Base-by-base conservation (phyloP, 2,888 invertebrate genomes). In the Eretmocerus hayati region DNA sequence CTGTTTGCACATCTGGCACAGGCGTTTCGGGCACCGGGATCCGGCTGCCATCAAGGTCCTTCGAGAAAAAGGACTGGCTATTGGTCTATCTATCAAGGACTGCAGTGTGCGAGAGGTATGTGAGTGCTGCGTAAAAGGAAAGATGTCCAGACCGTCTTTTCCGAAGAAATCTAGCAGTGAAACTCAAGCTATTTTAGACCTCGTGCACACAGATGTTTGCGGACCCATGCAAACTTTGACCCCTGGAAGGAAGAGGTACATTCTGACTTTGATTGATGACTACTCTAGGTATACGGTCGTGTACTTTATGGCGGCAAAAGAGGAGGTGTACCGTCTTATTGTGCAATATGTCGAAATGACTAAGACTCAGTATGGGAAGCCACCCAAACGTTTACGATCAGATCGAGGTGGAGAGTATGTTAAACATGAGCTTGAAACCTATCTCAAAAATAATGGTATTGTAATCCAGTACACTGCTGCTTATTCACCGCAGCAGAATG, bases 161-260 rank as follows among this genome's bases (percentile, higher is more conserved):
- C 52, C 59, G 16, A 56, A 56, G 23, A 43, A 46, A 36, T 38
- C 53, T 36, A 45, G 35, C 16, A 51, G 22, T 5, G 54, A 49
- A 46, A 37, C 56, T 39, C 26, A n/a, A 13, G 38, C 40, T n/a
- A 36, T 22, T 46, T 35, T 56, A 35, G 53, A 57, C 31, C 31
- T 58, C 2, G 42, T 62, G 1, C 59, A 61, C 35, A 53, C 57
- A 0, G 59, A 62, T 46, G 26, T 63, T 6, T 61, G 59, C 15
- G 58, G 60, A 11, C 57, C 56, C 0, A 59, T 61, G 57, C 56
- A 57, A 18, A 56, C 46, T n/a, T 4, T 15, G 4, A 56, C 57
- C 6, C 55, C 53, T n/a, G 42, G 48, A 1, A 51, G 47, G 15
- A 58, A 56, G 36, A 48, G 54, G 38, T 59, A 60, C 40, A 44